Percentiles rank a stretch among this genome's conserved stretches.
Evolutionary conservation across 1,140 invertebrate genomes (phyloP).

Genomic region (Euwallacea fornicatus): DNA sequence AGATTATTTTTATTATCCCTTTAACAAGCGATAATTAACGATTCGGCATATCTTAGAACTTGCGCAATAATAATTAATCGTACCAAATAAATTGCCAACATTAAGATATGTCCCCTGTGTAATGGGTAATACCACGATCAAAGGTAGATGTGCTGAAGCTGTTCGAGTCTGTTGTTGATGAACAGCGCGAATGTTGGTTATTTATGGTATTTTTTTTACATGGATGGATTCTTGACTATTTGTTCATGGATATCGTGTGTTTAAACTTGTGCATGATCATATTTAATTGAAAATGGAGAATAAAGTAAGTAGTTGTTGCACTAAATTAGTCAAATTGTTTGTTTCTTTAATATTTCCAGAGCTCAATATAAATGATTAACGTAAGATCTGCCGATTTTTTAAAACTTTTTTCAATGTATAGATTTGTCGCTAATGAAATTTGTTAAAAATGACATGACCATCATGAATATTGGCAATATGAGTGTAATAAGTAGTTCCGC

Average conservation of each 20-base stretch:
- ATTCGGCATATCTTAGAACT: not conserved
- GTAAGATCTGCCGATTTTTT: no score
- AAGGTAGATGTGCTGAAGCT: not conserved
- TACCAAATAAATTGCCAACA: not conserved
- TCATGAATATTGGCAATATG: no score
- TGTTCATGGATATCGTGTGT: not conserved
- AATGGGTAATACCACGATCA: no score
- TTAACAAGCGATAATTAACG: not conserved
- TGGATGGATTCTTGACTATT: not conserved
- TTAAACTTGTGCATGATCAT: not conserved
- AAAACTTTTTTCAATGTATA: no score
- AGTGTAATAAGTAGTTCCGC: no score
- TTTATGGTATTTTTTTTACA: not conserved
- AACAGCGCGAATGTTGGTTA: not conserved
- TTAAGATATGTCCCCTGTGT: not conserved
- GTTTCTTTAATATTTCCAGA: no score
- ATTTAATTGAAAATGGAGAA: not conserved
- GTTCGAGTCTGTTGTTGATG: not conserved
- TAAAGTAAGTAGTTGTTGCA: no score
- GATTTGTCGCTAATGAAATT: no score
- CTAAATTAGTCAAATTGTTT: no score
- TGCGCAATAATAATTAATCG: constrained; percentile 1
- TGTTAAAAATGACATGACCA: no score
- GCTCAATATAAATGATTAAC: no score
- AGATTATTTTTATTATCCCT: not conserved